Base-by-base conservation (phyloP, 2,888 invertebrate species). In the Trilocha varians region DNA sequence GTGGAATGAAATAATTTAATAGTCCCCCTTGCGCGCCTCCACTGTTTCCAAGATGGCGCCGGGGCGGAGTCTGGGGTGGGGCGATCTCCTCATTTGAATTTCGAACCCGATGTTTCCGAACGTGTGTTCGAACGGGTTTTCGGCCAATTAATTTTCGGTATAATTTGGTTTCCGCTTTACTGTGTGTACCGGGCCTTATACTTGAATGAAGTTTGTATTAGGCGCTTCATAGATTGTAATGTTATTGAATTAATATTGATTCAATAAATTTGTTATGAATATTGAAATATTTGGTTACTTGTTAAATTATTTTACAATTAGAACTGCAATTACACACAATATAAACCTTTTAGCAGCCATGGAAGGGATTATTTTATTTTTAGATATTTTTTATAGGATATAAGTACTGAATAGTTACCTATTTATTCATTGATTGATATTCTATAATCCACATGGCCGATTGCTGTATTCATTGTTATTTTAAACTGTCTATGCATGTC, bases 1-100 rank as follows among this genome's bases (percentile, higher is more conserved):
- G 80, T 73, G 74, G 79, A 84, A 82, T 84, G 84, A 84, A 84
- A 85, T 85, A 78, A 85, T 85, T 85, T 78, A 83, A 79, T 82
- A 80, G 80, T 67, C 78, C 75, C 74, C 77, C 78, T 62, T 53
- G 47, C 41, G 35, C 38, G 47, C 59, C 68, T 63, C 73, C 73
- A 65, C 71, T 65, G 64, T 59, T 75, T 78, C 58, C 83, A 84
- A 83, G 77, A 83, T 82, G 84, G 84, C 83, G 83, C 64, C 75
- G 75, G 80, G 83, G 83, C 78, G 79, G 78, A 56, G 76, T 74
- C 56, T 57, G 66, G 59, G 82, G 77, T 77, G 78, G 82, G 80
- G 76, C 78, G 70, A 76, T 73, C 78, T 78, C 82, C 83, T 84
- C 84, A 84, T 85, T 85, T 84, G 83, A 85, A 84, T 78, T 84